Evolutionary conservation across 2,797 vertebrate genomes (phyloP), one percentile per base, ranked within the genome.

Genomic region (Allobates femoralis): DNA sequence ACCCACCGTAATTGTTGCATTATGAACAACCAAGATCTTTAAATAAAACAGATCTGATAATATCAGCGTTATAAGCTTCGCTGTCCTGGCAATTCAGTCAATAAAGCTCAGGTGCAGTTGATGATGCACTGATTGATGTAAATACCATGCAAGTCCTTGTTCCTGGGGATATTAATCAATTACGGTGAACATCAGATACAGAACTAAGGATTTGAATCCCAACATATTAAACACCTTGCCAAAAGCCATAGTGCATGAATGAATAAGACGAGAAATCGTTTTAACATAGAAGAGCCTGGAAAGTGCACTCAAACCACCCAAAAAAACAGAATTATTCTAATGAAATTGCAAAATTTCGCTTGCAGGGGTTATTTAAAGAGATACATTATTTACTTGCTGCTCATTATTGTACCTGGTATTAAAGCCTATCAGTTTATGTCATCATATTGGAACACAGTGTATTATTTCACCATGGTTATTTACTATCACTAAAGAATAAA

Each of bases 41-140:
- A 5, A 5, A 12, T 46, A 7, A 73, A 73, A 3, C 0, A 5
- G 37, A 73, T 23, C 23, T 46, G 37, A 73, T 73, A 73, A 50
- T 50, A 50, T 37, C 37, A 73, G 41, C 23, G 4, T 14, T 50
- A 73, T 15, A 50, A 26, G 69, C 69, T 46, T 3, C 5, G 37
- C 11, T 23, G 34, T 71, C 67, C 34, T 23, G 32, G 69, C 21
- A 73, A 73, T 46, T 12, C 37, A 26, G 69, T 73, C 69, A 73
- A 73, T 73, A 73, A 64, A 67, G 64, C 64, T 81, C 62, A 67
- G 66, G 66, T 51, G 79, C 79, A 51, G 79, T 51, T 81, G 79
- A 81, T 66, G 62, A 81, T 81, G 79, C 66, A 21, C 66, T 67
- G 46, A 81, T 67, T 50, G 79, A 67, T 73, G 41, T 73, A 73